Conservation (phyloP, 2,797 vertebrate genomes). For the Phataginus tetradactyla region DNA sequence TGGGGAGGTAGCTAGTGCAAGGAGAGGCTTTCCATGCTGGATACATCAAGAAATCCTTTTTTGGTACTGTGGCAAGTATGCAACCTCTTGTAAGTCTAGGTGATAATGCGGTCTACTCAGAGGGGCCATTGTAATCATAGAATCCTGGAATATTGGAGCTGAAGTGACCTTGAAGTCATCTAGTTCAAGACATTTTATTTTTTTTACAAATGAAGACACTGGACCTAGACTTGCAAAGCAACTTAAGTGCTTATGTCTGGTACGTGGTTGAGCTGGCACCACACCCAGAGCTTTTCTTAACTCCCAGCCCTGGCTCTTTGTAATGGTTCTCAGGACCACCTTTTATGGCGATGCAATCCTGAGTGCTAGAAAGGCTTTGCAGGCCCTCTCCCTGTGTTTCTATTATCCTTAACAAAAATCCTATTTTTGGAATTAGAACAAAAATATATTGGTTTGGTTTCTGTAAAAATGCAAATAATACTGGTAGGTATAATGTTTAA, state of each 20-base stretch:
- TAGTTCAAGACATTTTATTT: not conserved
- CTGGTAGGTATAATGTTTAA: not conserved
- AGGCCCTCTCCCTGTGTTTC: not conserved
- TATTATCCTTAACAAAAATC: not conserved
- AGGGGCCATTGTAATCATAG: not conserved
- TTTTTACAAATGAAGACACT: slow-evolving; percentile 36
- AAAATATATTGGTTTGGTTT: not conserved
- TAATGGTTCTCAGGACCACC: not conserved
- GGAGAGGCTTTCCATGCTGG: not conserved
- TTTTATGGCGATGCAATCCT: not conserved
- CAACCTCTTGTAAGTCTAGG: not conserved
- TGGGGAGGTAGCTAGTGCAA: not conserved
- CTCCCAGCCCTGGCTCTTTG: not conserved
- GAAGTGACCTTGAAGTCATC: not conserved
- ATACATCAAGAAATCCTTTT: not conserved
- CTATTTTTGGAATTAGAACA: not conserved
- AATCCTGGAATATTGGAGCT: not conserved
- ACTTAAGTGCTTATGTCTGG: not conserved
- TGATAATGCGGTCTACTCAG: not conserved
- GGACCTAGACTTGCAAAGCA: not conserved
- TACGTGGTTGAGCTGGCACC: not conserved
- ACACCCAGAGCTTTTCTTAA: not conserved
- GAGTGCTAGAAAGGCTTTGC: not conserved
- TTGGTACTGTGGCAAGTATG: not conserved
- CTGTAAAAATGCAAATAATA: slow-evolving; percentile 14